phyloP scores from a whole-genome alignment of 2,888 invertebrate genomes.

The Scaptomyza caliginosa region DNA sequence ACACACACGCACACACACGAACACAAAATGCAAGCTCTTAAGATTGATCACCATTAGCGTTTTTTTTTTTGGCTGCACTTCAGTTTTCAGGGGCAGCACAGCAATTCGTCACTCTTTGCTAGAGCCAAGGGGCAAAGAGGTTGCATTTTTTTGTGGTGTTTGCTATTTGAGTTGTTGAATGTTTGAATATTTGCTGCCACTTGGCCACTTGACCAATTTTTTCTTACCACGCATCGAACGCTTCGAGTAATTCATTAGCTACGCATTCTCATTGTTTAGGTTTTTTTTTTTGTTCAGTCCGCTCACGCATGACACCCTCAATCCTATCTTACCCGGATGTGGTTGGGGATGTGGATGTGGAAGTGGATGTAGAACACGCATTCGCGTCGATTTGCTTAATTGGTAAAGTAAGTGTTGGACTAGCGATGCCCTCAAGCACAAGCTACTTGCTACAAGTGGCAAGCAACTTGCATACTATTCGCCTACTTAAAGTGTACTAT shows the following conservation, averaged over 20 bases:
- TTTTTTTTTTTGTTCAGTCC: constrained; percentile 28
- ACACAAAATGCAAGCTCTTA: constrained; percentile 44
- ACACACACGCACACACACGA: not conserved
- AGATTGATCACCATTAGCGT: constrained; percentile 72
- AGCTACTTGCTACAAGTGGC: not conserved
- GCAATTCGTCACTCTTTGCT: constrained; percentile 61
- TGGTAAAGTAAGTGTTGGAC: constrained; percentile 46
- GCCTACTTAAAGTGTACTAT: not conserved
- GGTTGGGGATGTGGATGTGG: constrained; percentile 27
- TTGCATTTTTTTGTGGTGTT: constrained; percentile 1
- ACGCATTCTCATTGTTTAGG: constrained; percentile 70
- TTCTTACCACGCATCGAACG: constrained; percentile 17
- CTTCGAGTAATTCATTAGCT: constrained; percentile 70
- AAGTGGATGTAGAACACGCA: constrained; percentile 56
- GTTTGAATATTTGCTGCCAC: constrained; percentile 11
- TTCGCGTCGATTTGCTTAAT: constrained; percentile 69
- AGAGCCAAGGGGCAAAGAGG: not conserved
- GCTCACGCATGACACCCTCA: constrained; percentile 72
- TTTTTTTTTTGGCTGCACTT: constrained; percentile 48
- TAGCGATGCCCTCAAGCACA: not conserved
- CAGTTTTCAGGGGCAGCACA: constrained; percentile 67
- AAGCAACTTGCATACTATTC: not conserved
- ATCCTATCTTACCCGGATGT: not conserved
- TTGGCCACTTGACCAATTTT: constrained; percentile 60
- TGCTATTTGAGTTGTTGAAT: constrained; percentile 4